Evolutionary conservation across 1,140 invertebrate genomes (phyloP), one percentile per base, ranked within the genome.

Genomic region (Drosophila orosa): DNA sequence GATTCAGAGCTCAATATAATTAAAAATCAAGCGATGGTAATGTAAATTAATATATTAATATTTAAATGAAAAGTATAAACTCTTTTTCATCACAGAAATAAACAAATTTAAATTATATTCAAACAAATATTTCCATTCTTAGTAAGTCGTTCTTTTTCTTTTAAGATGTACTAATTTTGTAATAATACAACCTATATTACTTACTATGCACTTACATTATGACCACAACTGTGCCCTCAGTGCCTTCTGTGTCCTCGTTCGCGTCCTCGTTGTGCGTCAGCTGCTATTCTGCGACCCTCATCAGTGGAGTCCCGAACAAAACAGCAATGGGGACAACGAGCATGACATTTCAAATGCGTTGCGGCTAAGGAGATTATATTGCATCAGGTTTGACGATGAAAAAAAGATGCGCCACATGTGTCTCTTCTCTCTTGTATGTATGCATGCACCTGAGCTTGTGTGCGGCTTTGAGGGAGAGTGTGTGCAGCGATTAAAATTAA

Each of bases 291-390:
- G 61, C 73, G 82, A 81, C 81, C 81, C 78, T 85, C 81, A 85
- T 85, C 81, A 86, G 63, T 35, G 67, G 63, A 66, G 73, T 74
- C 56, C 60, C 78, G 82, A 78, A 78, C 81, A 85, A 84, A 84
- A 76, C 78, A 80, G 78, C 74, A 71, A 40, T 60, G 57, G 63
- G 74, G 27, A 75, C 57, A 78, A 54, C 65, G 67, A 52, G 45
- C 74, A 78, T 57, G 71, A 71, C 73, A 67, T 72, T 77, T 81
- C 60, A 54, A 65, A 77, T 81, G 59, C 65, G 52, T 37, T 75
- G 52, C 37, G 61, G 62, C 71, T 75, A 68, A 69, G 52, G 40
- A 80, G 78, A 76, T 80, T 80, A 76, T 63, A 69, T 81, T 73
- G 78, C 74, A 77, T 61, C 76, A 45, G 60, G 52, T 48, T 61